Base-by-base conservation (phyloP, 2,113 vertebrate genomes). In the Podarcis cretensis region DNA sequence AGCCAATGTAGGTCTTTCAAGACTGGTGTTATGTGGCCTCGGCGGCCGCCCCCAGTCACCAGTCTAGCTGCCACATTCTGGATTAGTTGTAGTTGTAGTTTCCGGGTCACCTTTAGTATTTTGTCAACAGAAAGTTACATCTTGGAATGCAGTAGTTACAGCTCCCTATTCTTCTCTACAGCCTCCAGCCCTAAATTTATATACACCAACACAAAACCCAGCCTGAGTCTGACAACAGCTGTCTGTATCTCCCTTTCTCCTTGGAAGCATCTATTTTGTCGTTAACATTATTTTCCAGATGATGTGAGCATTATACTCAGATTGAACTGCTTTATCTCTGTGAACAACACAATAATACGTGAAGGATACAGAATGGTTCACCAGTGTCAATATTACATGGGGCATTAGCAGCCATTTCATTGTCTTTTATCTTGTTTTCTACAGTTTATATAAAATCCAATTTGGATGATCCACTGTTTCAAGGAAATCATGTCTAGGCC, bases 361-460 rank as follows among this genome's bases (percentile, higher is more conserved):
- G 0, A 86, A n/a, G 66, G 3, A 32, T 25, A 1, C 8, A 83
- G 40, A 75, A 90, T 90, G 3, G 2, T 86, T 65, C 27, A 35
- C 73, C 76, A 18, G 83, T 54, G 80, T 66, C 30, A 87, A 13
- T 87, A 85, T n/a, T 80, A 59, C 5, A 82, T 2, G 14, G 16
- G 9, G 6, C 9, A 84, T 85, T 88, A 77, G 78, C 2, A 89
- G 1, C 54, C 75, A 75, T 90, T 85, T 90, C 82, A 84, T 81
- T 3, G 78, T 84, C n/a, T 80, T 91, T 85, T 57, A 90, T 79
- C 2, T 0, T 30, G 25, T 73, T 90, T 23, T 76, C 65, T 87
- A 40, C 8, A 4, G 57, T 89, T 92, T 87, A 74, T 32, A 18
- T 57, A 43, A 93, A 92, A 90, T 80, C 16, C 57, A 89, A 9